These are phyloP conservation scores for Epizoanthus illoricatus DNA, from an alignment of 92 coral and sea anemone species.

Conservation along the genomic window DNA sequence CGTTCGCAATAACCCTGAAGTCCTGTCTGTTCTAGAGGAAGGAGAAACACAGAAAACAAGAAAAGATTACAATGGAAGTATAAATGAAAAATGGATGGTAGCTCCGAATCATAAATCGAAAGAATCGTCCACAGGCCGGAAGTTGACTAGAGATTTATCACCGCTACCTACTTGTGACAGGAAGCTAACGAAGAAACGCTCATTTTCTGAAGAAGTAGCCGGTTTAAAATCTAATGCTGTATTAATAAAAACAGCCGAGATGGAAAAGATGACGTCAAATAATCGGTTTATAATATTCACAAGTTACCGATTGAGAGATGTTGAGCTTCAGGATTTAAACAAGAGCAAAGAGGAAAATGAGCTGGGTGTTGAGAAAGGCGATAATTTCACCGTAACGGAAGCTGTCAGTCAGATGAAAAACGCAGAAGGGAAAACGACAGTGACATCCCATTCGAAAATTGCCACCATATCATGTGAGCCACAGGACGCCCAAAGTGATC, in stretches of 20 bases:
- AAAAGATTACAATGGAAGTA: background rate
- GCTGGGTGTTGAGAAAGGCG: background rate
- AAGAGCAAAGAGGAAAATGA: background rate
- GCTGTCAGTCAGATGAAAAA: background rate
- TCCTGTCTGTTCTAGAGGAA: constrained; percentile 14
- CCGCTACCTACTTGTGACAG: background rate
- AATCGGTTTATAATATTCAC: background rate
- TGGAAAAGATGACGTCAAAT: background rate
- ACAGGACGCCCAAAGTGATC: background rate
- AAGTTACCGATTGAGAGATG: too few relatives aligned
- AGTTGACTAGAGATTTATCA: background rate
- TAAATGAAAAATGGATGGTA: background rate
- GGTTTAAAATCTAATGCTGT: background rate
- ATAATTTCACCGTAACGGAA: background rate
- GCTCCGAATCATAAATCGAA: background rate
- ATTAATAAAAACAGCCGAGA: background rate
- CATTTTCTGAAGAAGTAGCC: background rate
- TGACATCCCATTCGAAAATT: background rate
- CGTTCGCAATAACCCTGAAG: background rate
- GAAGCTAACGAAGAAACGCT: background rate
- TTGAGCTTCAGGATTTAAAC: background rate
- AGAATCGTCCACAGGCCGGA: background rate
- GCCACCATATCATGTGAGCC: background rate
- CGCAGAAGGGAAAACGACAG: background rate
- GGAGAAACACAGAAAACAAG: background rate